Evolutionary conservation across 2,888 invertebrate species (phyloP), one percentile per base, ranked within the genome.

Genomic region (Stramonita haemastoma): DNA sequence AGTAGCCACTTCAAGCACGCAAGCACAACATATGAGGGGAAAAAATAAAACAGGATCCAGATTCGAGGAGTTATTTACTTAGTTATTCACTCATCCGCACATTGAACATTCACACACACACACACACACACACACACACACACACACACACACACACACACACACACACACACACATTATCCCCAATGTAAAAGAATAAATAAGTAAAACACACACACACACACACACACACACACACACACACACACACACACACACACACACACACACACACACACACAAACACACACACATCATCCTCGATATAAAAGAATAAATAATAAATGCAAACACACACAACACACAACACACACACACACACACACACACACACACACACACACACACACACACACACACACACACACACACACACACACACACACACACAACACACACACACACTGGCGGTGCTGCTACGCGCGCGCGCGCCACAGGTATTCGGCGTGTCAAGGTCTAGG

Each of bases 341-440:
- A n/a, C 11, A 26, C 1, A 1, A 77, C n/a, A 77, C 73, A 77
- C 13, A 77, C 73, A 77, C n/a, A 77, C n/a, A 77, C 73, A 77
- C n/a, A 77, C n/a, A 77, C 73, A 77, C 29, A n/a, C n/a, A 77
- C 73, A 77, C n/a, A 77, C n/a, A 77, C n/a, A 77, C 11, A 77
- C 29, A 77, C n/a, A 77, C 11, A 77, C 73, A 77, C 26, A 29
- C n/a, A 77, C 73, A 77, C n/a, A 77, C n/a, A 77, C 73, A 77
- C n/a, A 13, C 19, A 66, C 46, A 8, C 46, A 46, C 46, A 46
- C 46, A 46, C 46, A 46, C 46, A 46, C 66, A 66, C 66, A 26
- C 19, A 66, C 26, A 66, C 26, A 66, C 26, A 22, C 19, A 22
- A 66, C 17, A 26, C 66, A 66, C 13, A 26, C 66, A 66, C 66